A percentile compares a stretch with the other conserved stretches of the same genome.
phyloP scores from a whole-genome alignment of 2,888 invertebrate genomes.

The Dryocosmus kuriphilus region DNA sequence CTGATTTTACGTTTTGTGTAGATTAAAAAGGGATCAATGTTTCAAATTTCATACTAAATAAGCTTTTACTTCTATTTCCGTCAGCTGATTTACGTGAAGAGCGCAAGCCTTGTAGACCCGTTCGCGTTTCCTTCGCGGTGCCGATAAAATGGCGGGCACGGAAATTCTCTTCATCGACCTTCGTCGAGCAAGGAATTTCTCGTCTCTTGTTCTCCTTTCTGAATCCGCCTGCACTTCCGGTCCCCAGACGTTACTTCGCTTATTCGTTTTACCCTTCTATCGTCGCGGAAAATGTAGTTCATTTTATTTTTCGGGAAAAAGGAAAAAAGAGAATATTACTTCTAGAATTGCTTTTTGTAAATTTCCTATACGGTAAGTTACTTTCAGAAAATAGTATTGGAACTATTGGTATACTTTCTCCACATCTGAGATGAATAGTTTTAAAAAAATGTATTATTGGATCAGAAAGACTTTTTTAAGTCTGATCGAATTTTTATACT shows the following conservation, averaged over 20 bases:
- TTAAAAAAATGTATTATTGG: too few relatives aligned
- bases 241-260: constrained; percentile 1
- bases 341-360: too few relatives aligned
- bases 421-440: too few relatives aligned
- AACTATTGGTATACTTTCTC: too few relatives aligned
- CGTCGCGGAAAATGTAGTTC: constrained; percentile 13
- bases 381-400: too few relatives aligned
- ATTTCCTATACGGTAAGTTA: too few relatives aligned
- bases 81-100: constrained; percentile 53
- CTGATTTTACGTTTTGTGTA: background rate
- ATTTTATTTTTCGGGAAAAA: background rate
- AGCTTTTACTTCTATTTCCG: constrained; percentile 35
- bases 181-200: constrained; percentile 26
- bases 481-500: too few relatives aligned
- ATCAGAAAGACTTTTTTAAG: too few relatives aligned
- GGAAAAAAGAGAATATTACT: background rate
- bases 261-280: constrained; percentile 29
- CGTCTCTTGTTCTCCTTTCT: constrained; percentile 17
- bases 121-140: constrained; percentile 59
- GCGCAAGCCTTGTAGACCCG: constrained; percentile 51
- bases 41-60: background rate
- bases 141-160: constrained; percentile 71
- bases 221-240: constrained; percentile 34
- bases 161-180: constrained; percentile 59
- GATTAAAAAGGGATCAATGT: background rate